A percentile compares a stretch with the other conserved stretches of the same genome.
Evolutionary conservation across 1,140 invertebrate genomes (phyloP).

Genomic region (Drosophila pseudoananassae): DNA sequence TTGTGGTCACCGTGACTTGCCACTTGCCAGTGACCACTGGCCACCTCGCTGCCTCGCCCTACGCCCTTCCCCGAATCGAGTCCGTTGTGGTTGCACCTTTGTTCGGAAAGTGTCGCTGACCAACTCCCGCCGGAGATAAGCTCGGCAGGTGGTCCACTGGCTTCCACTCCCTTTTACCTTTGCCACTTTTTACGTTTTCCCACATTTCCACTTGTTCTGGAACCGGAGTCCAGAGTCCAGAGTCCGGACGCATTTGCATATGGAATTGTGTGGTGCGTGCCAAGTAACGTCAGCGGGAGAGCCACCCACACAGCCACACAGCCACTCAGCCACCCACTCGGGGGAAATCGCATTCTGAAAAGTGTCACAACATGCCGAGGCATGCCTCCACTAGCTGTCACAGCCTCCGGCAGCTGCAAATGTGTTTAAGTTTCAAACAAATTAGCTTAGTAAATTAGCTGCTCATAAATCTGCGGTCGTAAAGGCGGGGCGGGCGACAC

Average conservation of each 20-base stretch:
- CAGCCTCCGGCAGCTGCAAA: constrained; percentile 46
- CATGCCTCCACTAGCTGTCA: constrained; percentile 29
- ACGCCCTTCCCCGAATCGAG: neutral
- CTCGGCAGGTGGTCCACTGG: constrained; percentile 43
- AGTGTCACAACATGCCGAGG: constrained; percentile 44
- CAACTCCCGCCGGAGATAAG: constrained; percentile 49
- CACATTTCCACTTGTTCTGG: neutral
- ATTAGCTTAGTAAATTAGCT: constrained; percentile 73
- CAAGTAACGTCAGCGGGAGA: constrained; percentile 5
- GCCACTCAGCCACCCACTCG: neutral
- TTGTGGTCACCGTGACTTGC: constrained; percentile 19
- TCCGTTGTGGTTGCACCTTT: constrained; percentile 38
- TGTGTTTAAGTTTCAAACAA: constrained; percentile 64
- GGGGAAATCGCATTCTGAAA: constrained; percentile 20
- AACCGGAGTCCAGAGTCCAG: neutral
- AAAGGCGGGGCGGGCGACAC: constrained; percentile 31
- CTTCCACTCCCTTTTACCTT: neutral
- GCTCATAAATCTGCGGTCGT: constrained; percentile 71
- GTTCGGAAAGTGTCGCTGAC: constrained; percentile 21
- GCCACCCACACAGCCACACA: neutral
- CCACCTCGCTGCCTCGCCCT: neutral
- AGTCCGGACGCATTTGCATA: constrained; percentile 57
- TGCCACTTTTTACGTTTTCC: neutral
- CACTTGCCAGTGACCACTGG: neutral
- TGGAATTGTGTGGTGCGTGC: constrained; percentile 53